Evolutionary conservation across 1,140 invertebrate genomes (phyloP).

Genomic region (Drosophila subobscura): DNA sequence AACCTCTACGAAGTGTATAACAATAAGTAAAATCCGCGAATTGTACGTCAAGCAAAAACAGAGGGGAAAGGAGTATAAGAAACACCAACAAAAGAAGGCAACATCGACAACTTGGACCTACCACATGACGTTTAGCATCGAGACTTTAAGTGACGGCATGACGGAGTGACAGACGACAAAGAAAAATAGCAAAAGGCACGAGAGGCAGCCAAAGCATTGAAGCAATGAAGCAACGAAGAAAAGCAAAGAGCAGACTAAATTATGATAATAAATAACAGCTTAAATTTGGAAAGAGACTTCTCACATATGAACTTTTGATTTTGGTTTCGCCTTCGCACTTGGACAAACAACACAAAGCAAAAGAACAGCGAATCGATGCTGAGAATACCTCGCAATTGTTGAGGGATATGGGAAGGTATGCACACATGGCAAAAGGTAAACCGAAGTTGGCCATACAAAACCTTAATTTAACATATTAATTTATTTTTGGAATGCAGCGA

Average conservation of each 20-base stretch:
- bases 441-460: too few species aligned
- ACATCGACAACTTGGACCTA: constrained; percentile 45
- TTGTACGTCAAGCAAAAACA: constrained; percentile 21
- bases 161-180: constrained; percentile 13
- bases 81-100: background rate
- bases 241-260: constrained; percentile 30
- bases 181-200: constrained; percentile 42
- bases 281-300: constrained; percentile 25
- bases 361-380: too few species aligned
- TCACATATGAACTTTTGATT: constrained; percentile 52
- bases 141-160: constrained; percentile 7
- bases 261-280: constrained; percentile 58
- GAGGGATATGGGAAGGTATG: too few species aligned
- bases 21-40: constrained; percentile 14
- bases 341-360: too few species aligned
- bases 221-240: constrained; percentile 8
- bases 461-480: too few species aligned
- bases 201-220: constrained; percentile 13
- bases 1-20: background rate
- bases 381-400: too few species aligned
- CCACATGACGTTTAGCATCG: constrained; percentile 56
- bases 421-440: too few species aligned
- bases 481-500: too few species aligned
- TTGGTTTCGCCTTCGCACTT: background rate
- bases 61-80: constrained; percentile 3